Evolutionary conservation across 2,113 vertebrate species (phyloP).

Genomic region (Puffinus mauretanicus): DNA sequence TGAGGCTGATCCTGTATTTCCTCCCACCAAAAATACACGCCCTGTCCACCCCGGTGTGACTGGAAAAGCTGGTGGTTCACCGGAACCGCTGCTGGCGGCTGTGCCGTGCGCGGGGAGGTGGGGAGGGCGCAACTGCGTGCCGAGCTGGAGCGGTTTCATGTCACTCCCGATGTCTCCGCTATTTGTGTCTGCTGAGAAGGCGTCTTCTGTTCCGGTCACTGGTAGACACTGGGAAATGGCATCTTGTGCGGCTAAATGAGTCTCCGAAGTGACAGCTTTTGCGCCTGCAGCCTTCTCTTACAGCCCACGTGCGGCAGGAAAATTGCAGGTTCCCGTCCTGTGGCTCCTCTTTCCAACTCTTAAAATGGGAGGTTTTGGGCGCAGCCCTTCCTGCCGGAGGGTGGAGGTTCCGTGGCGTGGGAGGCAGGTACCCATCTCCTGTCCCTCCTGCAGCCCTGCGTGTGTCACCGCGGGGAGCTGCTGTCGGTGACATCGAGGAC

Average conservation of each 20-base stretch:
- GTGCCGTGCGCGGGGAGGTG: not conserved
- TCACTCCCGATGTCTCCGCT: not conserved
- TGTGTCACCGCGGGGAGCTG: not conserved
- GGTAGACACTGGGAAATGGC: not conserved
- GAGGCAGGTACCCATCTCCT: not conserved
- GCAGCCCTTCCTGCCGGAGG: not conserved
- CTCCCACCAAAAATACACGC: not conserved
- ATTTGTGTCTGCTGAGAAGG: not conserved
- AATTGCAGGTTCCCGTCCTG: constrained; percentile 12
- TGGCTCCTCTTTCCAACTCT: not conserved
- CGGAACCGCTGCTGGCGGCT: not conserved
- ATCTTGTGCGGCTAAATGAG: not conserved
- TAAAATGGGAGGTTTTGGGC: not conserved
- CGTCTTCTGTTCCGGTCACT: not conserved
- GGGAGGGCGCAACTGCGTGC: not conserved
- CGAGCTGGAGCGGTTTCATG: fast-evolving
- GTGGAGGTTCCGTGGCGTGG: not conserved
- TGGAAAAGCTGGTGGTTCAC: not conserved
- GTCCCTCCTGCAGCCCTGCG: not conserved
- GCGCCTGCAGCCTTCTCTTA: not conserved
- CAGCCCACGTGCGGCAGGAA: not conserved
- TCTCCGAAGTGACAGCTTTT: not conserved
- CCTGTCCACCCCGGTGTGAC: not conserved
- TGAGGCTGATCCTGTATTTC: not conserved
- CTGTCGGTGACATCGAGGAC: fast-evolving